Conservation (phyloP, 53 echinoderm and acorn worm species). For the Patiria pectinifera region DNA sequence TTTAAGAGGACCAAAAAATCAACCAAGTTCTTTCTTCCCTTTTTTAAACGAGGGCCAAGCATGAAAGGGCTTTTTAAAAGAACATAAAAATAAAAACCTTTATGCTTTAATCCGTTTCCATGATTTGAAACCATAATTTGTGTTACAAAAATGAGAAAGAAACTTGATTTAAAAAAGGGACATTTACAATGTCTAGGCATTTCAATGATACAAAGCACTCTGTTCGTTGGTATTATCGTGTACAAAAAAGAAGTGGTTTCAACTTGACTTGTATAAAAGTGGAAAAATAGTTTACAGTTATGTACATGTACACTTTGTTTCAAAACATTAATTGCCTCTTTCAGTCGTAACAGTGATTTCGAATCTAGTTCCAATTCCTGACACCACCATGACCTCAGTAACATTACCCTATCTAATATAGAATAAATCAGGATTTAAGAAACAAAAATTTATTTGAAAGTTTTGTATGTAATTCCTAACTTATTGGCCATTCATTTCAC, state of each 20-base stretch:
- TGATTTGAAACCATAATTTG: too few species aligned
- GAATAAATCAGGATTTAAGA: background rate
- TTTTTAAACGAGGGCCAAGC: too few species aligned
- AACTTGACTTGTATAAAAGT: background rate
- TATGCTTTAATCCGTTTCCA: too few species aligned
- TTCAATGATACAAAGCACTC: background rate
- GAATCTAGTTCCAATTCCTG: background rate
- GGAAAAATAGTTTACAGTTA: constrained; percentile 18
- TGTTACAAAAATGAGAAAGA: too few species aligned
- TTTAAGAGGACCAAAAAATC: too few species aligned
- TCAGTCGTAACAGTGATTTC: background rate
- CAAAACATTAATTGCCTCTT: background rate
- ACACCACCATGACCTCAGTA: background rate
- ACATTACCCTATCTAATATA: background rate
- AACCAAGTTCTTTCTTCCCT: too few species aligned
- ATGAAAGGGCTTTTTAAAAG: too few species aligned
- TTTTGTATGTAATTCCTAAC: too few species aligned
- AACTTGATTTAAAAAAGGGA: background rate
- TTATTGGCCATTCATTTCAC: too few species aligned
- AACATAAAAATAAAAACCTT: too few species aligned
- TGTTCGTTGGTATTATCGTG: background rate
- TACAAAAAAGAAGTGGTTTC: background rate
- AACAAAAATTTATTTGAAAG: too few species aligned
- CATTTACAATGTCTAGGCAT: background rate
- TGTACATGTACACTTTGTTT: background rate